phyloP scores from a whole-genome alignment of 2,888 invertebrate genomes.

The Oscheius sp. region DNA sequence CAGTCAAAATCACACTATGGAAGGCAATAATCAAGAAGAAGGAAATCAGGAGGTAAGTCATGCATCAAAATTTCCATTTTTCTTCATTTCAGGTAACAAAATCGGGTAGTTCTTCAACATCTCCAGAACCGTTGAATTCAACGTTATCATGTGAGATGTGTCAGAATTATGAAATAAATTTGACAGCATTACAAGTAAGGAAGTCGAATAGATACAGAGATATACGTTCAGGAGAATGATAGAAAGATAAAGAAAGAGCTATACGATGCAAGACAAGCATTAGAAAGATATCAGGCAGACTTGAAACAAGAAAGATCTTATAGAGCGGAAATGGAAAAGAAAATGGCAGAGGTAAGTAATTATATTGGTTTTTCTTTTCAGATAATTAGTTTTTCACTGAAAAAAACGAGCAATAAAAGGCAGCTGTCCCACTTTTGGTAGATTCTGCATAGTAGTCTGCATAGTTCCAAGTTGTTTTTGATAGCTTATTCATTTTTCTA shows the following conservation, averaged over 20 bases:
- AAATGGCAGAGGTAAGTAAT: constrained; percentile 46
- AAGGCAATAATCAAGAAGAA: not conserved
- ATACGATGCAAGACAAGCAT: constrained; percentile 73
- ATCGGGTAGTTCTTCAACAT: constrained; percentile 2
- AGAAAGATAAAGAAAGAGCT: constrained; percentile 70
- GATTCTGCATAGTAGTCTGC: too few relatives aligned
- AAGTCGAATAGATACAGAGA: not conserved
- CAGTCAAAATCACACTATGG: not conserved
- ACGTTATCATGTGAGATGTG: constrained; percentile 82
- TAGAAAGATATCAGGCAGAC: constrained; percentile 77
- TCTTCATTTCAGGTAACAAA: not conserved
- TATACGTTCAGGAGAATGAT: constrained; percentile 69
- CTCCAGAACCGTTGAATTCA: constrained; percentile 5
- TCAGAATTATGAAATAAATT: constrained; percentile 83
- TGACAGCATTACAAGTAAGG: constrained; percentile 80
- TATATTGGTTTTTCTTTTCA: too few relatives aligned
- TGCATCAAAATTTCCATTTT: not conserved
- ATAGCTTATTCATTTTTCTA: too few relatives aligned
- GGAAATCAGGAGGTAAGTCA: not conserved
- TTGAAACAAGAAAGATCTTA: constrained; percentile 80
- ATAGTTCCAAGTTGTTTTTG: too few relatives aligned
- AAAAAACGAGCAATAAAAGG: too few relatives aligned
- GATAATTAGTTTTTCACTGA: too few relatives aligned
- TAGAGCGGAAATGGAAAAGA: constrained; percentile 79
- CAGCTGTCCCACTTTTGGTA: too few relatives aligned